Base-by-base conservation (phyloP, 92 coral and sea anemone species). In the Bergia puertoricense region DNA sequence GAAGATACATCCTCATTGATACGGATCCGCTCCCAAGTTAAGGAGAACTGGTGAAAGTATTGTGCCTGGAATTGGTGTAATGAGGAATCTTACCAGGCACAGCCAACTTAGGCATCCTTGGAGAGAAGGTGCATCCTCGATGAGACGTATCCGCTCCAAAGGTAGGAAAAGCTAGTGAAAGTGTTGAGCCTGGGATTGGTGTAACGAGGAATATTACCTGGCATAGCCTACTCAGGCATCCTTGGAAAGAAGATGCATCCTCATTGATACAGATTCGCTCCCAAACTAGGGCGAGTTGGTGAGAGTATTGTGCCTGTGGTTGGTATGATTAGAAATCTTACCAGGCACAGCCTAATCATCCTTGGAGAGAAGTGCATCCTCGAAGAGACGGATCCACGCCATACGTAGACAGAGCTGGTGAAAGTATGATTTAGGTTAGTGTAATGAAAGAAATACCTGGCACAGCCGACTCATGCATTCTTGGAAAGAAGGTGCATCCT, bases 271-370 rank as follows among this genome's bases (percentile, higher is more conserved):
- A 1, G 51, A 46, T 46, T 4, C 51, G 51, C 6, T 2, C 8
- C 51, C 51, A 4, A 46, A 7, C 51, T 46, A 46, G 30, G 30
- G 30, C 30, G 30, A 30, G 9, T 46, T 46, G 51, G 51, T 5
- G 51, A 46, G 8, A 46, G 51, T 46, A 3, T 54, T 54, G 59
- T 54, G 2, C 14, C 59, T 54, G 59, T 2, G 59, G 59, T 54
- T 11, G 1, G 16, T 54, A 3, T 0, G 14, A 54, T 54, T 1
- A 54, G 42, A 44, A 13, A 37, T 13, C 89, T 57, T 89, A 94
- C 98, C 97, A 74, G 88, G 72, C 90, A 88, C 46, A 97, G 66
- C 5, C 77, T 93, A 68, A 90, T 72, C 99, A 97, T 20, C 89
- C 87, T 37, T 92, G 85, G 50, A 97, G 90, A 38, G 96, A 89